Base-by-base conservation (phyloP, 2,113 vertebrate genomes). In the Piprites chloris region DNA sequence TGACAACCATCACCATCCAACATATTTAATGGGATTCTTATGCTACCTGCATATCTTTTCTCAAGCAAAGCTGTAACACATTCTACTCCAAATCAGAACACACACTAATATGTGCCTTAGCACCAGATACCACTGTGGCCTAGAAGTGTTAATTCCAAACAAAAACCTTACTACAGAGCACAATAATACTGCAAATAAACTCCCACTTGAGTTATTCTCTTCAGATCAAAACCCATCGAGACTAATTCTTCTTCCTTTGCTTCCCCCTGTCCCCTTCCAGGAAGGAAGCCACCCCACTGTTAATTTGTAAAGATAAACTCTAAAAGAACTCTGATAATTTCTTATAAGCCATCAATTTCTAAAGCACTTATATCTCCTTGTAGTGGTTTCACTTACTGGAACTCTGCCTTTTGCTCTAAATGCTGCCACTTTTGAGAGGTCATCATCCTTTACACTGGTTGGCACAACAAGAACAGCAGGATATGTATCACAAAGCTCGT, bases 401-500 rank as follows among this genome's bases (percentile, higher is more conserved):
- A 99, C 98, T 93, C 99, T 98, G 81, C 98, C 99, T 97, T 99
- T 99, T 66, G 99, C 98, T 97, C 99, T 98, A 93, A 99, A 99
- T 1, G 98, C 96, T 27, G 98, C 98, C 85, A 99, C 99, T 89
- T 98, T 98, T 42, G 97, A 97, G 80, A 99, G 96, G 87, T 99
- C 99, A 5, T 99, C 99, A 3, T 99, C 99, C 66, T 98, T 98
- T 50, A 99, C 98, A 75, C 98, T 99, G 65, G 98, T 98, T 96
- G 99, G 99, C 92, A 99, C 98, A 66, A 99, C 99, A 87, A 99
- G 98, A 93, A 99, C 11, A 49, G 99, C 98, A 65, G 99, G 99
- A 27, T 99, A 99, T 1, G 99, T 99, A 90, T 99, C 99, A 85
- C 99, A 99, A 84, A 99, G 98, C 81, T 99, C 99, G 61, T 99